Percentiles rank a stretch among this genome's conserved stretches.
These are phyloP conservation scores for Magallana gigas DNA, from an alignment of 1,140 invertebrate species.

Conservation along the genomic window DNA sequence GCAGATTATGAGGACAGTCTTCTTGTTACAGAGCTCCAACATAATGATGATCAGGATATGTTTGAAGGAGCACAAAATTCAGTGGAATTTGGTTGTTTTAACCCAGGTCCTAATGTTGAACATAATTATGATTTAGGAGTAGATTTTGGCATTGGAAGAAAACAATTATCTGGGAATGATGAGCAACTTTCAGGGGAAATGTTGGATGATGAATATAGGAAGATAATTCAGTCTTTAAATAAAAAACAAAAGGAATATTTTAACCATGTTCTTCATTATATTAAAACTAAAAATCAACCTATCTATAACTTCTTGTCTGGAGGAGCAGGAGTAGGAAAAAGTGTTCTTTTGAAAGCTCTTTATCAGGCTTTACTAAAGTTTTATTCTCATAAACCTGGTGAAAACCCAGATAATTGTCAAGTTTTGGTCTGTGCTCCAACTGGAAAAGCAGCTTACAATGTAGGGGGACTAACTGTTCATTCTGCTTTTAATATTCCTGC, in stretches of 20 bases:
- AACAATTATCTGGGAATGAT: not conserved
- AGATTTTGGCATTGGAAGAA: slow-evolving; percentile 47
- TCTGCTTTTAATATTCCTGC: no score
- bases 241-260: slow-evolving; percentile 44
- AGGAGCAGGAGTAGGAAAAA: no score
- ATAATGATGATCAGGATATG: slow-evolving; percentile 44
- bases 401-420: no score
- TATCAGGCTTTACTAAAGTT: no score
- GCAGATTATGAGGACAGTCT: no score
- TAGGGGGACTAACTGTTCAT: no score
- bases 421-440: no score
- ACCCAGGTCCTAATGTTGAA: not conserved
- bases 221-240: slow-evolving; percentile 50
- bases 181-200: slow-evolving; percentile 46
- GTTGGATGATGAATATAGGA: slow-evolving; percentile 36
- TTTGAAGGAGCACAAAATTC: slow-evolving; percentile 26
- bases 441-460: no score
- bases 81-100: slow-evolving; percentile 46
- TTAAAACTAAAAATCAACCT: slow-evolving; percentile 4
- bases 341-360: no score
- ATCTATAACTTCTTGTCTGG: no score
- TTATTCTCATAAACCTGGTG: no score
- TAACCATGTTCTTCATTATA: slow-evolving; percentile 34
- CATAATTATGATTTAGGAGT: slow-evolving; percentile 53
- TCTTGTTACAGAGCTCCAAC: slow-evolving; percentile 38